Base-by-base conservation (phyloP, 2,888 invertebrate species). In the Tenthredo livida region DNA sequence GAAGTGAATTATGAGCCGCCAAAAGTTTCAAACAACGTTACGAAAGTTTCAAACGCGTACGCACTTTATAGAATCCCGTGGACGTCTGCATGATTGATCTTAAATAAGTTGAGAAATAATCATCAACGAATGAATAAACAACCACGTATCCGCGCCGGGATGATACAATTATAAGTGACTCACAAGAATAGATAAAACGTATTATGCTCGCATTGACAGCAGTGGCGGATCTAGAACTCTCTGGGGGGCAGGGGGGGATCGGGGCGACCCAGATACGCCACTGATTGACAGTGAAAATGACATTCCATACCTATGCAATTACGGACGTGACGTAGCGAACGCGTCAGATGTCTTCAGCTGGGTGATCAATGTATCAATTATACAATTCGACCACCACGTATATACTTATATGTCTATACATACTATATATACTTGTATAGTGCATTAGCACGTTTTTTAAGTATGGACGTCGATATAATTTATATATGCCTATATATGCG, bases 21-120 rank as follows among this genome's bases (percentile, higher is more conserved):
- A 6, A 43, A 73, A 73, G 72, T 73, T 73, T 67, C 7, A 43
- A 73, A 73, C 21, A n/a, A 43, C 40, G 37, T 73, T 43, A 17
- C 9, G 12, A 10, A 43, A 72, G 72, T 10, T 72, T 72, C 77
- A 29, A 50, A 29, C 33, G 67, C 33, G 33, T 67, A 10, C 5
- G 12, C 67, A 17, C 7, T 21, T 29, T 29, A 17, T 29, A 17
- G 12, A 50, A n/a, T 33, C 33, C 50, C 29, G 21, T 50, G 29
- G 10, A 77, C 47, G 50, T 7, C 17, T 17, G 17, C 47, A 17
- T 47, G 77, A 77, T 77, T 29, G 50, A 77, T 77, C 1, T 77
- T 54, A 7, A 54, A 54, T 43, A 75, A 47, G 75, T 75, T 75
- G 1, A 37, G 4, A n/a, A 37, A 33, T 17, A 67, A 67, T 29